Evolutionary conservation across 2,888 invertebrate species (phyloP).

Genomic region (Sycophila texana): DNA sequence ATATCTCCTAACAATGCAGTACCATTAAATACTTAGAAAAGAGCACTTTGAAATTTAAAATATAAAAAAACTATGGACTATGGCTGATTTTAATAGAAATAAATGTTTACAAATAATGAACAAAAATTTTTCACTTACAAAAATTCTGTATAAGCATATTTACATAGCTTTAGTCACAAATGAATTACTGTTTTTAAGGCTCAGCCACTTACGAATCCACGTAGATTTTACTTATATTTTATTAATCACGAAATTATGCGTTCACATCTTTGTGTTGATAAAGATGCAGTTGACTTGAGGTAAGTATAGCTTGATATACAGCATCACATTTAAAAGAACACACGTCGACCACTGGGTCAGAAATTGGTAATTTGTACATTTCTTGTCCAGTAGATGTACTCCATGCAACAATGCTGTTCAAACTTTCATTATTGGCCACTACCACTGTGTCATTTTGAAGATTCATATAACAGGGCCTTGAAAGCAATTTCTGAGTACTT

Average conservation of each 20-base stretch:
- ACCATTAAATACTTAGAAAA: background rate
- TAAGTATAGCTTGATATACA: conserved; percentile 79
- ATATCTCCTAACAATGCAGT: background rate
- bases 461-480: conserved; percentile 80
- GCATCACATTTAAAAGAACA: conserved; percentile 79
- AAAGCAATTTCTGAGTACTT: conserved; percentile 81
- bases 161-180: conserved; percentile 34
- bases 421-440: conserved; percentile 86
- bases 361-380: conserved; percentile 79
- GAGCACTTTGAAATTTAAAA: background rate
- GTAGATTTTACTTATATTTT: background rate
- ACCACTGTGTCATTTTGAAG: conserved; percentile 80
- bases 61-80: conserved; percentile 8
- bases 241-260: conserved; percentile 16
- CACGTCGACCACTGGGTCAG: conserved; percentile 83
- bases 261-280: conserved; percentile 76
- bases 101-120: conserved; percentile 32
- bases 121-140: conserved; percentile 25
- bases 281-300: conserved; percentile 81
- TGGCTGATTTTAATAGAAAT: conserved; percentile 33
- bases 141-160: conserved; percentile 15
- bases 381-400: conserved; percentile 79
- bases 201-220: conserved; percentile 3
- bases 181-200: conserved; percentile 1
- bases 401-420: conserved; percentile 81